Conservation (phyloP, 1,140 invertebrate genomes). For the Leptinotarsa defecta region DNA sequence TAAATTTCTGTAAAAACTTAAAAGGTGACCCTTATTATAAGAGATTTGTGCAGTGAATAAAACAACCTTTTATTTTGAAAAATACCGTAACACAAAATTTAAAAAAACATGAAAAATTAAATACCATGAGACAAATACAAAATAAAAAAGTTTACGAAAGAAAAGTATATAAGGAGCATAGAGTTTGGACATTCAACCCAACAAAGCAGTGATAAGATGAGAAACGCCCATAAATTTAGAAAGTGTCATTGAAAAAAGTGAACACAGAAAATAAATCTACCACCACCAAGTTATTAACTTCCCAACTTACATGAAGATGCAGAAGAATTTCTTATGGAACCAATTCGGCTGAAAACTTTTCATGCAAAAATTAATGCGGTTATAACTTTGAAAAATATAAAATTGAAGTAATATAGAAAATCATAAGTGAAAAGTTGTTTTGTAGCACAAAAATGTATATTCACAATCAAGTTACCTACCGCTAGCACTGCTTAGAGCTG, state of each 20-base stretch:
- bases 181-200: no score
- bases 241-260: neutral
- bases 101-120: no score
- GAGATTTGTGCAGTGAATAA: no score
- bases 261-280: neutral
- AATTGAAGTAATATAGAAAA: slow-evolving; percentile 18
- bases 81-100: no score
- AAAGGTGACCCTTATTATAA: no score
- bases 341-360: slow-evolving; percentile 48
- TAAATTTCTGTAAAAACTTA: no score
- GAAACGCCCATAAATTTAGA: no score
- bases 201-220: no score
- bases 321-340: slow-evolving; percentile 50
- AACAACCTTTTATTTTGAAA: no score
- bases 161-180: no score
- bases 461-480: slow-evolving; percentile 19
- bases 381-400: slow-evolving; percentile 34
- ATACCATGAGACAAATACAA: no score
- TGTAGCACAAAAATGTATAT: slow-evolving; percentile 10
- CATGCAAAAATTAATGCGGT: slow-evolving; percentile 40
- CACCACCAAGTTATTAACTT: slow-evolving; percentile 27
- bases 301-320: slow-evolving; percentile 44
- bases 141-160: no score
- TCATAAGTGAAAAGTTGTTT: neutral
- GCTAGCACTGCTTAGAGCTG: slow-evolving; percentile 26